Base-by-base conservation (phyloP, 2,113 vertebrate genomes). In the Malaclemys terrapin region DNA sequence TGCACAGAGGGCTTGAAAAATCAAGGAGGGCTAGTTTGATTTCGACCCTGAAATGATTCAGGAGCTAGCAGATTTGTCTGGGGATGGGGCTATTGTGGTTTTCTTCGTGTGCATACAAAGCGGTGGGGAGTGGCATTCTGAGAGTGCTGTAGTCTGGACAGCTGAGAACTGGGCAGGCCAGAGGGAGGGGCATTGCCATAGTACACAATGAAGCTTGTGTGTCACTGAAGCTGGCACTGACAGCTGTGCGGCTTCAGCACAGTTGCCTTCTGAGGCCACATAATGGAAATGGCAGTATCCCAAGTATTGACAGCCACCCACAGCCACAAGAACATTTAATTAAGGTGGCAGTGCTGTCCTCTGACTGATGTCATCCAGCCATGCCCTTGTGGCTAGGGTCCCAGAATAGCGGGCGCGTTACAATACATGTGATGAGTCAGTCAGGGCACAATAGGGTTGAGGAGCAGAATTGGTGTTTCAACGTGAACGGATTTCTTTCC, bases 201-300 rank as follows among this genome's bases (percentile, higher is more conserved):
- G 45, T 47, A 13, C 11, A 6, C 12, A 27, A 16, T 25, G 75
- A 78, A 47, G 17, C 65, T 42, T 78, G 24, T 29, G 75, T 47
- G 75, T 47, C 75, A 47, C 75, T 24, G 24, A 45, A 45, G 24
- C 75, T 47, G 42, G 42, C 25, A 4, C 53, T 5, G 24, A 9
- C 9, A 82, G 1, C 9, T 4, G 0, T 1, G 1, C 69, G 56
- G 53, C 59, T 6, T 59, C 42, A 78, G 6, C 6, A 24, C 0
- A 2, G 11, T 6, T 20, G 25, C 13, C 52, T 47, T 47, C 75
- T 65, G 42, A 75, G 84, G 72, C 6, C 72, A 78, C 75, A 13
- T 47, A 47, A 81, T 69, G 14, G 90, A 6, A 75, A 31, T 12
- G 94, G 82, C 81, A 95, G 31, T 13, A 45, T 4, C 19, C 13